Base-by-base conservation (phyloP, 92 coral and sea anemone species). In the Siderastrea radians region DNA sequence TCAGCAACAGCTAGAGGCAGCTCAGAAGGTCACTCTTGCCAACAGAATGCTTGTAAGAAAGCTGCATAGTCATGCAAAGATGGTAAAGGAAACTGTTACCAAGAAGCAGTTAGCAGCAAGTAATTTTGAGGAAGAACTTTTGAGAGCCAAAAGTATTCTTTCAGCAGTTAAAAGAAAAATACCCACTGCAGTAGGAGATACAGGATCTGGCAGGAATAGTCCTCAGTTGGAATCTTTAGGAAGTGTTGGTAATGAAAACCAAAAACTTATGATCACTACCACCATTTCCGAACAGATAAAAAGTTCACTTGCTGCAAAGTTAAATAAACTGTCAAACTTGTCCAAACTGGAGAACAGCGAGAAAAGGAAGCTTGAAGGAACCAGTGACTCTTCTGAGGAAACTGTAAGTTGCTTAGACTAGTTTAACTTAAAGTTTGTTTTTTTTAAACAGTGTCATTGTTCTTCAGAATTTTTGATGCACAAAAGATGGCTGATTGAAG, bases 141-240 rank as follows among this genome's bases (percentile, higher is more conserved):
- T 95, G 9, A 90, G 98, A 52, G 91, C 96, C 45, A 95, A 93
- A 77, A 93, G 93, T 68, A 80, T 95, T 68, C 90, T 95, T 49
- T 95, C 98, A 5, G 96, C 96, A 16, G 87, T 86, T 45, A 91
- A 89, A 52, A 87, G 81, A 61, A 90, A 91, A 84, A 49, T 73
- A 73, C 87, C 72, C 38, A 26, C 38, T 12, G 7, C 55, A 2
- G 16, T 72, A 4, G 68, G 77, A 14, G 74, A 57, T 19, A 67
- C 89, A 50, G 83, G 80, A 62, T 80, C 80, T 69, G 86, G 82
- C 4, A 49, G 74, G 50, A 70, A 69, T 17, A 84, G 80, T 6
- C 84, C 83, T 12, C 84, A 67, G n/a, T 5, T 60, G 10, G 84
- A 77, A 44, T 26, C 60, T 13, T 16, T 46, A 45, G 14, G 38